Evolutionary conservation across 2,797 vertebrate genomes (phyloP).

Genomic region (Myripristis murdjan): DNA sequence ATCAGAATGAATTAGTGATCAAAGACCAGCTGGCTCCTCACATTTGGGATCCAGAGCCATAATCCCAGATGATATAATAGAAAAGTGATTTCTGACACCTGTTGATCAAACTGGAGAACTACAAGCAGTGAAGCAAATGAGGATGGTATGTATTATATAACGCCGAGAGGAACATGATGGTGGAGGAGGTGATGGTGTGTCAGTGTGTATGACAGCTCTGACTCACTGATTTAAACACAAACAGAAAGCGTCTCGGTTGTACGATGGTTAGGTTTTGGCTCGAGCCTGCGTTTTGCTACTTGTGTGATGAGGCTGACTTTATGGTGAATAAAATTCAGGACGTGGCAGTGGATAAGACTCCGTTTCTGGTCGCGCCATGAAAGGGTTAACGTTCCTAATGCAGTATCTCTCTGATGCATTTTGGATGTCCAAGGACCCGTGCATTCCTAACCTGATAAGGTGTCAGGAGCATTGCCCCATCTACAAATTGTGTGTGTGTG

Average conservation of each 20-base stretch:
- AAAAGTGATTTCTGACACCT: constrained; percentile 71
- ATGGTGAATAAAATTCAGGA: constrained; percentile 1
- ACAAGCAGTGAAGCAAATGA: constrained; percentile 39
- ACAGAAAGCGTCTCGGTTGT: neutral
- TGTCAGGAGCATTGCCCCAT: constrained; percentile 65
- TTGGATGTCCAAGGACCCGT: constrained; percentile 78
- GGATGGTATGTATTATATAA: constrained; percentile 3
- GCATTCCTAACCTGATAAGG: constrained; percentile 82
- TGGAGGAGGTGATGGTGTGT: neutral
- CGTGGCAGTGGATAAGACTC: constrained; percentile 1
- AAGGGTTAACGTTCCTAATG: constrained; percentile 69
- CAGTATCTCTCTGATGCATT: constrained; percentile 60
- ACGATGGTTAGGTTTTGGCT: neutral
- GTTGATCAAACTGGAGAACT: constrained; percentile 70
- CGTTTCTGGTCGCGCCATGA: constrained; percentile 4
- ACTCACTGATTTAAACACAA: too few species aligned
- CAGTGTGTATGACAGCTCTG: constrained; percentile 1
- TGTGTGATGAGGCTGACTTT: neutral
- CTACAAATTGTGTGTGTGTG: constrained; percentile 39
- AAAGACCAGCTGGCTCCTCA: constrained; percentile 77
- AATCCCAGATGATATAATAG: constrained; percentile 48
- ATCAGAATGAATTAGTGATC: constrained; percentile 85
- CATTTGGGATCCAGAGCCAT: constrained; percentile 61
- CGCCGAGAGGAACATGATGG: constrained; percentile 5
- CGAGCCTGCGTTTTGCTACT: neutral